These are phyloP conservation scores for Anthoptus insignis DNA, from an alignment of 2,888 invertebrate species.

Conservation along the genomic window DNA sequence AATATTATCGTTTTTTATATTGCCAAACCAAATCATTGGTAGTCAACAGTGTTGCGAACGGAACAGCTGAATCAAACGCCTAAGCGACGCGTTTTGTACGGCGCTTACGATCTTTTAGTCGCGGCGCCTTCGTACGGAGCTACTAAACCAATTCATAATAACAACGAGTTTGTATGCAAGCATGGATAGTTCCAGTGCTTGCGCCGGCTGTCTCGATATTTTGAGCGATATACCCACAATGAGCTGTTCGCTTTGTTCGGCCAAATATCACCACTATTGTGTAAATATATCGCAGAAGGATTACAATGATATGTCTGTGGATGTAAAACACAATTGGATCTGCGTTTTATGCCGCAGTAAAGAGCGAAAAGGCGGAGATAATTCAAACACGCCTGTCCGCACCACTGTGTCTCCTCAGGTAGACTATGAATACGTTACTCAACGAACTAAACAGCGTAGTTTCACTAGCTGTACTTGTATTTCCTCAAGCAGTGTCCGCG, in stretches of 20 bases:
- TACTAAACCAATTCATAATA: neutral
- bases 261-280: neutral
- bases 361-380: neutral
- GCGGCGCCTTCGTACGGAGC: too few species aligned
- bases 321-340: neutral
- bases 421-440: neutral
- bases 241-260: neutral
- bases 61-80: too few species aligned
- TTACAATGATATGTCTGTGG: neutral
- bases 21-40: too few species aligned
- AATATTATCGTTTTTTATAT: too few species aligned
- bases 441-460: neutral
- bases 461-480: neutral
- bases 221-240: neutral
- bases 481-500: neutral
- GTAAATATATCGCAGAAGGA: neutral
- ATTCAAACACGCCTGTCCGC: neutral
- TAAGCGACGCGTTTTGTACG: neutral
- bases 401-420: neutral
- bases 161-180: neutral
- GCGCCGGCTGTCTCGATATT: neutral
- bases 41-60: too few species aligned
- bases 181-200: neutral
- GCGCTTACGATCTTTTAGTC: constrained; percentile 3
- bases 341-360: neutral